phyloP scores from a whole-genome alignment of 2,797 vertebrate species.

The Iguana delicatissima region DNA sequence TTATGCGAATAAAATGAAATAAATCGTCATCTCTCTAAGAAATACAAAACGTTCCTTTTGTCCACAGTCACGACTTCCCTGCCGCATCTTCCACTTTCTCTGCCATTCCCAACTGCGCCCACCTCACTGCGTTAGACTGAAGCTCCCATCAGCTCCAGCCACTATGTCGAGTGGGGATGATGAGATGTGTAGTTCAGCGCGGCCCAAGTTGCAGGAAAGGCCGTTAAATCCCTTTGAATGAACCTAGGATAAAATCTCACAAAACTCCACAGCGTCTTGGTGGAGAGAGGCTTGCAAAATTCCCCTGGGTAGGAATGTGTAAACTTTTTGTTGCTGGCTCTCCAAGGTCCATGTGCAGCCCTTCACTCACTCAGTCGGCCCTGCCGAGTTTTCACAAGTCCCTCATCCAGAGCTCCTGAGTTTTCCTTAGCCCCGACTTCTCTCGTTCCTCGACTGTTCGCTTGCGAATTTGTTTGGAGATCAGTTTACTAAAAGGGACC shows the following conservation, averaged over 20 bases:
- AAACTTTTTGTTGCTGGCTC: background rate
- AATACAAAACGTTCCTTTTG: too few species aligned
- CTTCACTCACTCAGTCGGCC: slow-evolving; percentile 50
- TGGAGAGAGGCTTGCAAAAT: background rate
- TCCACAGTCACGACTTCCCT: too few species aligned
- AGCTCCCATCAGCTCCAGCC: background rate
- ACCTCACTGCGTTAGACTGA: too few species aligned
- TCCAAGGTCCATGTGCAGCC: slow-evolving; percentile 58
- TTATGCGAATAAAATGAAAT: too few species aligned
- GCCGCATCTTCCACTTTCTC: too few species aligned
- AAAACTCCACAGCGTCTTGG: background rate
- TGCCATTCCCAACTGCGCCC: too few species aligned
- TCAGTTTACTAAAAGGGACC: slow-evolving; percentile 77
- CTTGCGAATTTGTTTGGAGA: slow-evolving; percentile 79
- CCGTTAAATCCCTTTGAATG: background rate
- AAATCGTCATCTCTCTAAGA: too few species aligned
- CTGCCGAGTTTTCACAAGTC: background rate
- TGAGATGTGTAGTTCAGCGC: background rate
- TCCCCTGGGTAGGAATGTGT: background rate
- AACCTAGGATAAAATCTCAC: background rate
- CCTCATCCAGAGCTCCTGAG: background rate
- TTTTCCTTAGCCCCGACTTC: slow-evolving; percentile 62
- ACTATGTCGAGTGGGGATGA: background rate
- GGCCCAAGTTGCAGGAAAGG: background rate
- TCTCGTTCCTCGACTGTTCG: slow-evolving; percentile 71